Base-by-base conservation (phyloP, 30 jellyfish, hydroid and myxozoan genomes). In the Mastigias papua region DNA sequence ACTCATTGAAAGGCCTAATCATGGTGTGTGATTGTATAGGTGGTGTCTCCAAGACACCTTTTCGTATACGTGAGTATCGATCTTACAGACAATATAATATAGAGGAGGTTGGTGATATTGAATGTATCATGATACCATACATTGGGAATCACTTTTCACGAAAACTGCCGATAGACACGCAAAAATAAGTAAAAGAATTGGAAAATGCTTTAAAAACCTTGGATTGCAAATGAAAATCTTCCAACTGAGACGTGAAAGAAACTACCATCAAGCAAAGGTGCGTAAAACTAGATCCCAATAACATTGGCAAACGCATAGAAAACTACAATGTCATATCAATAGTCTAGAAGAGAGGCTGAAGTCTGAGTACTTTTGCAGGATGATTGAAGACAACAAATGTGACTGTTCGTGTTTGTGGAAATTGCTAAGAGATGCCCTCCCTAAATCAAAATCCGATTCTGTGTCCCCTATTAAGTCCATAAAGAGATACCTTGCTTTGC, bases 271-370 rank as follows among this genome's bases (percentile, higher is more conserved):
- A 78, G 67, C 92, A 46, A 89, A 89, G 89, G 97, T 42, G 77
- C 91, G 87, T 50, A 76, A 77, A 88, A 32, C 88, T 50, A 88
- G 81, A 80, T 77, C 91, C 96, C 91, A 42, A 81, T 88, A 88
- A 54, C 92, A 78, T 72, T 88, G 96, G 91, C 91, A 79, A 78
- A 88, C 67, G 96, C 77, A 88, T 91, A 88, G 88, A 78, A 88
- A 80, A 80, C 57, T 88, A 76, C 81, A 88, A 73, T 76, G 77
- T 79, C 87, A 65, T 42, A 73, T 73, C 70, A 84, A 84, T 84
- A 89, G 89, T 72, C 32, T 50, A 72, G 81, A 84, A 74, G 71
- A 71, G 89, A 84, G 82, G 81, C 82, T 84, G 69, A 70, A 84
- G 37, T 71, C 94, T 42, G 88, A 84, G 71, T 66, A 71, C 94